phyloP scores from a whole-genome alignment of 2,113 vertebrate species.

The Tautogolabrus adspersus region DNA sequence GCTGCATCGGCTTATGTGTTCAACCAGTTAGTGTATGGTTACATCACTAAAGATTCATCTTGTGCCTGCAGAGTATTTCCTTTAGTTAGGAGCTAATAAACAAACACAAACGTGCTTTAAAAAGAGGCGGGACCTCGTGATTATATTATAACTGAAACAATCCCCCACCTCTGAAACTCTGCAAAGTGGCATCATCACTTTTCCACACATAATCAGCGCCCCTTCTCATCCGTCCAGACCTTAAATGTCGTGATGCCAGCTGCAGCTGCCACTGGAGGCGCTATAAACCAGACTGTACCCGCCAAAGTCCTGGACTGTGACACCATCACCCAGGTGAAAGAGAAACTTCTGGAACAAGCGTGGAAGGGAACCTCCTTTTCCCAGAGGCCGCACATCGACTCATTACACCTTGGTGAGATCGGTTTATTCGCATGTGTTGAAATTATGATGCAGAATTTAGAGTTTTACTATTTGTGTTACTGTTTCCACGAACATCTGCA shows the following conservation, averaged over 20 bases:
- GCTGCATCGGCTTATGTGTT: no score
- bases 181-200: background rate
- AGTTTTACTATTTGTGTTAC: no score
- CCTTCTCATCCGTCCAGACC: constrained; percentile 80
- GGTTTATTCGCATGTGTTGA: no score
- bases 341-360: constrained; percentile 97
- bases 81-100: no score
- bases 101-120: no score
- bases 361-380: constrained; percentile 92
- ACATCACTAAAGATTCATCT: no score
- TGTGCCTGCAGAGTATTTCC: no score
- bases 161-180: background rate
- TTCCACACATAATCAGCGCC: background rate
- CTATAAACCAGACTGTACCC: constrained; percentile 84
- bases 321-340: constrained; percentile 97
- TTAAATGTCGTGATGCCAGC: constrained; percentile 88
- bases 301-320: constrained; percentile 96
- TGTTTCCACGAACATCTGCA: no score
- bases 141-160: no score
- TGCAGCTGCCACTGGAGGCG: constrained; percentile 73
- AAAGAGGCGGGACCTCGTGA: no score
- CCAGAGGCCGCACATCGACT: constrained; percentile 91
- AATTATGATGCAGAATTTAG: no score
- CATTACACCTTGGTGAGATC: constrained; percentile 90
- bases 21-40: no score